Conservation (phyloP, 1,140 invertebrate species). For the Colletes latitarsis region DNA sequence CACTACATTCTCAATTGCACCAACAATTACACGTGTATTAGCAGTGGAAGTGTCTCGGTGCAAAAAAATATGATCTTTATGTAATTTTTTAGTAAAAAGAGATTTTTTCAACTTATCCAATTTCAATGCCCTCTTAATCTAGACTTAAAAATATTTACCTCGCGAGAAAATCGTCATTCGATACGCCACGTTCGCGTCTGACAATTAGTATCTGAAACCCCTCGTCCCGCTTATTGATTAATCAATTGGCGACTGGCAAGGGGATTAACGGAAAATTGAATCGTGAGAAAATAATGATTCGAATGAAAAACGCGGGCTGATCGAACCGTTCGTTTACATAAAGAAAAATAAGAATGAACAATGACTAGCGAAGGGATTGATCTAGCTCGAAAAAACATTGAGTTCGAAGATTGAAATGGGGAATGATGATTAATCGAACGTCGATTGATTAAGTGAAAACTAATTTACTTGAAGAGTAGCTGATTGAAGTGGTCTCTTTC, state of each 20-base stretch:
- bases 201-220: neutral
- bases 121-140: no score
- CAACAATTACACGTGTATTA: no score
- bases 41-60: no score
- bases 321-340: neutral
- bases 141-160: no score
- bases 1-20: no score
- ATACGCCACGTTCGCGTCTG: neutral
- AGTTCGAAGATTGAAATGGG: neutral
- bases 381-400: no score
- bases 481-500: no score
- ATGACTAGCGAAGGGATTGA: conserved; percentile 35
- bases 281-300: neutral
- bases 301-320: conserved; percentile 22
- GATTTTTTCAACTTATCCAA: no score
- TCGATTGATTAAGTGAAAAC: neutral
- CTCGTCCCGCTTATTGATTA: neutral
- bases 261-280: conserved; percentile 28
- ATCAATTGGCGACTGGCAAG: neutral
- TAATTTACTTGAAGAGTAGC: neutral
- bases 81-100: no score
- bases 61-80: no score
- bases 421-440: conserved; percentile 9
- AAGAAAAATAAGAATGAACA: conserved; percentile 16
- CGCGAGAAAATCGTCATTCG: no score